A percentile compares a stretch with the other conserved stretches of the same genome.
phyloP scores from a whole-genome alignment of 92 coral and sea anemone genomes.

The Heteractis magnifica region DNA sequence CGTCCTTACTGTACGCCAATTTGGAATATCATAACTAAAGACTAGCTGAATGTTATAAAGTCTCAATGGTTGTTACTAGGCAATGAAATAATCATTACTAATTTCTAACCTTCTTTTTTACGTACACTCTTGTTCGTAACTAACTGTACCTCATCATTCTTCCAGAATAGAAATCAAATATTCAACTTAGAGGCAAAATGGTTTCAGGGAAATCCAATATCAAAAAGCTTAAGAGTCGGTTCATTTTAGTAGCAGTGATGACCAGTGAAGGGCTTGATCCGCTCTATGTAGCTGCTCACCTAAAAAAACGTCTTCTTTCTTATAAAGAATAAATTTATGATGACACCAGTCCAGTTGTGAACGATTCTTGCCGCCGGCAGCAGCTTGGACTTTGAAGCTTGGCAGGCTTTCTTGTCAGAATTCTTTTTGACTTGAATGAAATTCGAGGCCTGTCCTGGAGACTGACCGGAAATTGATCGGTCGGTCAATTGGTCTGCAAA shows the following conservation, averaged over 20 bases:
- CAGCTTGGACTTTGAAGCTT: neutral
- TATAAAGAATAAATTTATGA: neutral
- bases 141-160: neutral
- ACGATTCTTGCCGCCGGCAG: neutral
- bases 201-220: neutral
- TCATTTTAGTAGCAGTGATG: too few relatives aligned
- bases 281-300: neutral
- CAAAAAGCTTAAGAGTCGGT: too few relatives aligned
- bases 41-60: neutral
- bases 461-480: constrained; percentile 26
- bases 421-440: constrained; percentile 11
- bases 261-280: too few relatives aligned
- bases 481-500: neutral
- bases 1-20: constrained; percentile 2
- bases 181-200: neutral
- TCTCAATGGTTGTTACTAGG: constrained; percentile 1
- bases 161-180: neutral
- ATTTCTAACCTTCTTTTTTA: neutral
- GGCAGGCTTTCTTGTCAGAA: neutral
- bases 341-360: neutral
- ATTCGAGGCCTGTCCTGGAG: constrained; percentile 20
- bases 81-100: neutral
- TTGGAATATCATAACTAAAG: neutral
- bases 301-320: neutral
- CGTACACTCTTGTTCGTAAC: neutral